These are phyloP conservation scores for Petromus typicus DNA, from an alignment of 2,113 vertebrate species.

Conservation along the genomic window DNA sequence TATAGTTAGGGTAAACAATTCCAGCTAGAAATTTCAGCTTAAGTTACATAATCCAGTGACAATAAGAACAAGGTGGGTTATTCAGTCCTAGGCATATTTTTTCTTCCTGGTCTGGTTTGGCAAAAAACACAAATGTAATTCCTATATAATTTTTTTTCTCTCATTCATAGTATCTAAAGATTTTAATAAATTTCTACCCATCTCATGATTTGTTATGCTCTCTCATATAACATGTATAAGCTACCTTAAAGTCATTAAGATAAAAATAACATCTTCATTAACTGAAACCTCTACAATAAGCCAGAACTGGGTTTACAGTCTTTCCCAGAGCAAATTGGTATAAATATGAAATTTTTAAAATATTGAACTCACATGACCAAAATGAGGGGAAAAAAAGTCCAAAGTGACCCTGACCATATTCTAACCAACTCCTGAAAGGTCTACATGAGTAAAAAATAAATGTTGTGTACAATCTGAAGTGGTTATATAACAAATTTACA, in stretches of 20 bases:
- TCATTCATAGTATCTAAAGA: constrained; percentile 68
- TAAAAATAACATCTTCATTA: constrained; percentile 52
- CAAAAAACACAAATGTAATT: constrained; percentile 67
- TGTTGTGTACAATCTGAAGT: background rate
- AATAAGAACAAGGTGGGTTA: constrained; percentile 75
- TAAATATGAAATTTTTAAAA: constrained; percentile 40
- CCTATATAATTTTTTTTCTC: background rate
- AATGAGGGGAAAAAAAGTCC: background rate
- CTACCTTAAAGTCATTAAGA: constrained; percentile 48
- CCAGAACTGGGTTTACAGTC: constrained; percentile 58
- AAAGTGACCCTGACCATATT: background rate
- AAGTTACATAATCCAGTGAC: constrained; percentile 81
- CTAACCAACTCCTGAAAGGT: constrained; percentile 1
- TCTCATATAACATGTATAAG: constrained; percentile 52
- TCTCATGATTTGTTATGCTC: constrained; percentile 60
- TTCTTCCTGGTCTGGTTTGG: constrained; percentile 70
- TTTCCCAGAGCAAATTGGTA: constrained; percentile 43
- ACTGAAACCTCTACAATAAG: constrained; percentile 63
- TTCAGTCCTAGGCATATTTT: constrained; percentile 71
- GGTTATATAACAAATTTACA: background rate
- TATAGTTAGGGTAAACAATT: constrained; percentile 70
- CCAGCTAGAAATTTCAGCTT: constrained; percentile 74
- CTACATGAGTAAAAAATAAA: background rate
- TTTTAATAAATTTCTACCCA: constrained; percentile 62
- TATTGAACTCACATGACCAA: constrained; percentile 19